A percentile compares a stretch with the other conserved stretches of the same genome.
These are phyloP conservation scores for Candoia aspera DNA, from an alignment of 2,113 vertebrate species.

Conservation along the genomic window DNA sequence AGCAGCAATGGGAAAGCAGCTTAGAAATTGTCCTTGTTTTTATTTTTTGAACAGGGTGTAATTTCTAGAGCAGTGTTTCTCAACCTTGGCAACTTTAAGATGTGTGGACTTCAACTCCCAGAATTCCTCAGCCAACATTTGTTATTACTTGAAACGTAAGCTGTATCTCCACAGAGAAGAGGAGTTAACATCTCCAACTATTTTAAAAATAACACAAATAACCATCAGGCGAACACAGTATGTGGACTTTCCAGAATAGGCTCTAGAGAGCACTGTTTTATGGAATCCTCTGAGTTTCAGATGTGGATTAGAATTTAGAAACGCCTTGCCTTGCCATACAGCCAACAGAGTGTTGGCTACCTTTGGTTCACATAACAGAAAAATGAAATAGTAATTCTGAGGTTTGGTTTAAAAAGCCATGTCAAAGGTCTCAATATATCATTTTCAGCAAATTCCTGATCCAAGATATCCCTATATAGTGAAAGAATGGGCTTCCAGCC, in stretches of 20 bases:
- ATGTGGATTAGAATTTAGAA: not conserved
- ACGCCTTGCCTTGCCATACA: not conserved
- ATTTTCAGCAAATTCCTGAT: not conserved
- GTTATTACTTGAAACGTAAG: constrained; percentile 22
- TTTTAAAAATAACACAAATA: constrained; percentile 28
- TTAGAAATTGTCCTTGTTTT: not conserved
- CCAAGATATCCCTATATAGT: not conserved
- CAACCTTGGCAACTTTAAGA: too few species aligned
- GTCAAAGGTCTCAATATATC: not conserved
- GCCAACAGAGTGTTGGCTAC: too few species aligned
- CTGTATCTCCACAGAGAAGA: not conserved
- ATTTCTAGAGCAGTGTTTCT: not conserved
- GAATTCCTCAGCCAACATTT: not conserved
- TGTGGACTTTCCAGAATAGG: not conserved
- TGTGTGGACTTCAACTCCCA: too few species aligned
- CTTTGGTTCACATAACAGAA: not conserved
- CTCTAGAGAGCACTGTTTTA: not conserved
- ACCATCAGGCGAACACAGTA: not conserved
- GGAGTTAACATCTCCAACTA: not conserved
- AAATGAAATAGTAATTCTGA: not conserved
- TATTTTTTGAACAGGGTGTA: not conserved
- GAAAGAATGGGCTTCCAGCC: not conserved
- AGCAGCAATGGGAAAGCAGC: constrained; percentile 12
- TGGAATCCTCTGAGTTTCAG: not conserved
- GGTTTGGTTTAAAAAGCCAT: not conserved